Base-by-base conservation (phyloP, 2,888 invertebrate species). In the Lasius fuliginosus region DNA sequence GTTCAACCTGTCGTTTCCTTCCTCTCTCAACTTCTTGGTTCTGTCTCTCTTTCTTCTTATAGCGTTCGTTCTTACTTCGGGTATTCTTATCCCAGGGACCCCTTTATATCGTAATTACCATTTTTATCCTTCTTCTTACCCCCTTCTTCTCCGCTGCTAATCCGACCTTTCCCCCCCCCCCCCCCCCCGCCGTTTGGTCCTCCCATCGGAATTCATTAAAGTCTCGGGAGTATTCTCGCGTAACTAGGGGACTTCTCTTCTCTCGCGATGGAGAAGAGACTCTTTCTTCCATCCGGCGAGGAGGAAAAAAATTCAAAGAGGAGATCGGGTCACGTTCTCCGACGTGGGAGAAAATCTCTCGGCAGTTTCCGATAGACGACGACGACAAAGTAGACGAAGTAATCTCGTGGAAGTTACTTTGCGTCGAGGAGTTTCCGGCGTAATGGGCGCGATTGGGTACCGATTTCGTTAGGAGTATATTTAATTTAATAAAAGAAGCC, bases 31-130 rank as follows among this genome's bases (percentile, higher is more conserved):
- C 36, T 42, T 56, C 36, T 36, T 46, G n/a, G 15, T 71, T 83
- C 86, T 84, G 73, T 74, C 83, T 85, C 64, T 23, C 69, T 75
- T 49, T 33, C 79, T 85, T 84, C 84, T 82, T 89, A 82, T 82
- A 73, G 42, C 67, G 81, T 84, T 67, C 71, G 65, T 86, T 87
- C 89, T 86, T 87, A 85, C 84, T 2, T 12, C 85, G 73, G 75
- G 86, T 89, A 93, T 92, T 92, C 92, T 92, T 93, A 92, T 92
- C 91, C 90, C 86, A 85, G 87, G 86, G 91, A 90, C 92, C 89
- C 90, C 91, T 94, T 94, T 93, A 93, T 94, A 93, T 93, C 92
- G 93, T 94, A 93, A 94, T 94, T 94, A 93, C 92, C 93, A 94
- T 94, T 94, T 94, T 94, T 92, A 93, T 93, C 92, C 92, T 89